Conservation (phyloP, 2,113 vertebrate species). For the Rhabdomys dilectus region DNA sequence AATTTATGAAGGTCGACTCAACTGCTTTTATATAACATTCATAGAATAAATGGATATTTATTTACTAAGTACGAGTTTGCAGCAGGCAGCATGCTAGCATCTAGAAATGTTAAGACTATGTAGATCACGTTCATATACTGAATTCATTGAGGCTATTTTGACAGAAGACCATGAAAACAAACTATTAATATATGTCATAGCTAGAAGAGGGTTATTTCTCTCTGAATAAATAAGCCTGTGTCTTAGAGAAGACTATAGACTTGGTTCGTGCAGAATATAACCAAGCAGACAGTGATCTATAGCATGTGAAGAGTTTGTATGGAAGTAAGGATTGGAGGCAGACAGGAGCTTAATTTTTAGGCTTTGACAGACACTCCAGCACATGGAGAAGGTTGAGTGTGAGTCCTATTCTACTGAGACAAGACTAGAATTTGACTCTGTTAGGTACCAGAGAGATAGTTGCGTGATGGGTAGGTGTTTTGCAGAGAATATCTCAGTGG, state of each 20-base stretch:
- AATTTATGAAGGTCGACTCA: not conserved
- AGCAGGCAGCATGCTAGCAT: not conserved
- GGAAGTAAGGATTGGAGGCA: not conserved
- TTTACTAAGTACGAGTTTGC: constrained; percentile 17
- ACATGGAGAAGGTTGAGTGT: not conserved
- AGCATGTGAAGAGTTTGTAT: not conserved
- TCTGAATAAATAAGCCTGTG: not conserved
- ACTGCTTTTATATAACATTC: not conserved
- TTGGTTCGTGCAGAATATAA: not conserved
- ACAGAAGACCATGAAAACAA: constrained; percentile 18
- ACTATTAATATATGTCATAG: not conserved
- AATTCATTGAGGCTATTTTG: not conserved
- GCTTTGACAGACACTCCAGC: not conserved
- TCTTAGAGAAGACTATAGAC: not conserved
- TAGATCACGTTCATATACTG: not conserved
- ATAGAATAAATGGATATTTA: not conserved
- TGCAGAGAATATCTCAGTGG: not conserved
- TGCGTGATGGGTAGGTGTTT: not conserved
- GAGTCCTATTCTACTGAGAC: not conserved
- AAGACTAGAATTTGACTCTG: not conserved
- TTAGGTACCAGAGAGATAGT: not conserved
- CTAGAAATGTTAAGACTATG: not conserved
- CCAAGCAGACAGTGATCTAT: not conserved
- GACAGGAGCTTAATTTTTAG: not conserved
- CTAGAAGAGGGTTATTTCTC: not conserved